phyloP scores from a whole-genome alignment of 2,113 vertebrate genomes.

The Xyliphius kryptos region DNA sequence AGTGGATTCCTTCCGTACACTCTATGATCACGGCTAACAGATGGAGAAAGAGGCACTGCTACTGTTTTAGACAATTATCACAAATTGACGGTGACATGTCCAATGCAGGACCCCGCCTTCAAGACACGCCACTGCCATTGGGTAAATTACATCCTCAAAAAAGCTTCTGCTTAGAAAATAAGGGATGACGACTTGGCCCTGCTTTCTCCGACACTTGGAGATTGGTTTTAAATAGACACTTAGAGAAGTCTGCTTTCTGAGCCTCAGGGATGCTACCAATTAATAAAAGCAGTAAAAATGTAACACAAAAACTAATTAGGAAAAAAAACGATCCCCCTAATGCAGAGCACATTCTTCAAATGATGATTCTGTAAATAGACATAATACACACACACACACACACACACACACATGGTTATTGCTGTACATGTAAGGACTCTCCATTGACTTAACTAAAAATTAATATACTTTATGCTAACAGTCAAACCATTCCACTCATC shows the following conservation, averaged over 20 bases:
- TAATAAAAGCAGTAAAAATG: conserved; percentile 16
- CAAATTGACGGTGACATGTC: conserved; percentile 28
- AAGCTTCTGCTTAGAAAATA: conserved; percentile 31
- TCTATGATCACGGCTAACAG: conserved; percentile 19
- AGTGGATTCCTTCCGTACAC: conserved; percentile 1
- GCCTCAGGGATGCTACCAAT: conserved; percentile 3
- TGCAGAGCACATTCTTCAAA: no score
- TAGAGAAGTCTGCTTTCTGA: conserved; percentile 9
- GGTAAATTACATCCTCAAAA: conserved; percentile 29
- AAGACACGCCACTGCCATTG: conserved; percentile 22
- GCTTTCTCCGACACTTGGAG: conserved; percentile 7
- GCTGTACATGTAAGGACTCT: no score
- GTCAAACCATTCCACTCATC: no score
- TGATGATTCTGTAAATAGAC: no score
- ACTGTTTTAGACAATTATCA: conserved; percentile 26
- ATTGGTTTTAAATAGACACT: no score
- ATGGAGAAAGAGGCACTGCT: conserved; percentile 20
- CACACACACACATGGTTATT: no score
- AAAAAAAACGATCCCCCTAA: not conserved
- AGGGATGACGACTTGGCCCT: conserved; percentile 27
- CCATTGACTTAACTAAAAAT: no score
- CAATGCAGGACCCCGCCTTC: conserved; percentile 17
- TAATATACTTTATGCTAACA: no score
- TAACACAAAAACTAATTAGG: conserved; percentile 6
- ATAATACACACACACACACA: no score